Base-by-base conservation (phyloP, 2,888 invertebrate genomes). In the Glaucopsyche alexis region DNA sequence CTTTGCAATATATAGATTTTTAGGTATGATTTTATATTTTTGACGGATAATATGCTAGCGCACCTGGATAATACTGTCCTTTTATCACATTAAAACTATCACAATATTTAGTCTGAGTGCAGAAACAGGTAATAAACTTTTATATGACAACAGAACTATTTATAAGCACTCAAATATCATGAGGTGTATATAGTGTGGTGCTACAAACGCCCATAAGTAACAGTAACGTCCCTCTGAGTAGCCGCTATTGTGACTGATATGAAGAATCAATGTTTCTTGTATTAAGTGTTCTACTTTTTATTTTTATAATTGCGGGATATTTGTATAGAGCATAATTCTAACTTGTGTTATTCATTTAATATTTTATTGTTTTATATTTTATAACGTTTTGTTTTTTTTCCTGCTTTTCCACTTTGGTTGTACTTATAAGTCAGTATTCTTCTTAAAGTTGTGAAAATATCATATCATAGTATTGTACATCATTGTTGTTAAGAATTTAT, bases 371-470 rank as follows among this genome's bases (percentile, higher is more conserved):
- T 75, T 79, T 71, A 73, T 77, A 80, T 77, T 76, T 79, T 78
- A 72, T 76, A 76, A 78, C 74, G 74, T 74, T 76, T 77, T 74
- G 79, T 77, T 71, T 75, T 71, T 75, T 81, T 72, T 55, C 80
- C 80, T 78, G 81, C 79, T 76, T 80, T 81, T 74, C 81, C 81
- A 81, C 75, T 75, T 71, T 76, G 84, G 83, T 78, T 79, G 85
- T 87, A 86, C 87, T 87, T 87, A 85, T 83, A 79, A 79, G 79
- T 82, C 82, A 81, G 81, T 84, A 81, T 83, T 82, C 79, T 80
- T 74, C 79, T 76, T 78, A 75, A 79, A 77, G 78, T 78, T 79
- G 77, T 77, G 74, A 74, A 74, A 75, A 82, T 85, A 82, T 81
- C 89, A 90, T 90, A 90, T 90, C 90, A 87, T 81, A 82, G 83